Conservation (phyloP, 2,888 invertebrate genomes). For the Adelphocoris suturalis region DNA sequence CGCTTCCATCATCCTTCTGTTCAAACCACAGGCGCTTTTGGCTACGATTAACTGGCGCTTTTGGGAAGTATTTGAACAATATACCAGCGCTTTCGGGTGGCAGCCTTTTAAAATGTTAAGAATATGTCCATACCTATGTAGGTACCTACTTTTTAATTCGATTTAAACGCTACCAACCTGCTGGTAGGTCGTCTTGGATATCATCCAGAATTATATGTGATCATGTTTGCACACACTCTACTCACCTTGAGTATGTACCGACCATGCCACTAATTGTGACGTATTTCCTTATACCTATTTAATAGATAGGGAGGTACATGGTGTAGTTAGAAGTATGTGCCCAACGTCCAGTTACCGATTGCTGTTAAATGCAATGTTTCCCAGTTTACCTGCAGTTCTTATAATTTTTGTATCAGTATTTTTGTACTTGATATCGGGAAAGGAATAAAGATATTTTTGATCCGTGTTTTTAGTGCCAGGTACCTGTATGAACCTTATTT, state of each 20-base stretch:
- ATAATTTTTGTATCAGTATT: conserved; percentile 33
- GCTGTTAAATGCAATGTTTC: background rate
- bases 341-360: background rate
- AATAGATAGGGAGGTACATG: background rate
- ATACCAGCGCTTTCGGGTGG: too few relatives aligned
- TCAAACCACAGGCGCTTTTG: too few relatives aligned
- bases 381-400: background rate
- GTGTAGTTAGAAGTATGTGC: background rate
- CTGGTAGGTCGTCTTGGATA: background rate
- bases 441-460: conserved; percentile 22
- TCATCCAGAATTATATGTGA: background rate
- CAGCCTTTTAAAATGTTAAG: too few relatives aligned
- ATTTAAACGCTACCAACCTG: background rate
- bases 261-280: background rate
- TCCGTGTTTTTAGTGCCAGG: background rate
- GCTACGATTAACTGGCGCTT: too few relatives aligned
- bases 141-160: too few relatives aligned
- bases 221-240: background rate
- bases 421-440: conserved; percentile 9
- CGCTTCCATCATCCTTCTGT: too few relatives aligned
- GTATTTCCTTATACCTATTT: background rate
- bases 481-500: too few relatives aligned
- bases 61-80: too few relatives aligned
- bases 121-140: too few relatives aligned
- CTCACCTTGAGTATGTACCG: background rate